Percentiles rank a stretch among this genome's conserved stretches.
These are phyloP conservation scores for Azorinus chamasolen DNA, from an alignment of 2,888 invertebrate species.

Conservation along the genomic window DNA sequence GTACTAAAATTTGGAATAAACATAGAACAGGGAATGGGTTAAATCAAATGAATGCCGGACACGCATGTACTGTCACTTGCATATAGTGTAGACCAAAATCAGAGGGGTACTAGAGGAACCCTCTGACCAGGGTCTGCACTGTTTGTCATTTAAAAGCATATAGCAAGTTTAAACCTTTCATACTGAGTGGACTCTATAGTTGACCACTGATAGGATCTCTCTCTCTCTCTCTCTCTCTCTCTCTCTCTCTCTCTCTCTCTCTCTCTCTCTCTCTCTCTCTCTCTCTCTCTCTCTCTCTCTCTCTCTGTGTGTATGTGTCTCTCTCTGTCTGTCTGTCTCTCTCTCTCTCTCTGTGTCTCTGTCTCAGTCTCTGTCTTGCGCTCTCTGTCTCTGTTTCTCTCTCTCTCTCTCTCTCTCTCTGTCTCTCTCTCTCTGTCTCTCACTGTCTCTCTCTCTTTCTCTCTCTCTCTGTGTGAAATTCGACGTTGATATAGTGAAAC, in stretches of 20 bases:
- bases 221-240: slow-evolving; percentile 8
- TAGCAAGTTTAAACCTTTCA: too few species aligned
- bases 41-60: too few species aligned
- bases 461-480: slow-evolving; percentile 2
- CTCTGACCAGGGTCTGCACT: too few species aligned
- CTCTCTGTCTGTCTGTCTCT: slow-evolving; percentile 12
- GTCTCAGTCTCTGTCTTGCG: slow-evolving; percentile 15
- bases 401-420: slow-evolving; percentile 22
- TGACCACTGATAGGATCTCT: too few species aligned
- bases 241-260: slow-evolving; percentile 17
- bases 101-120: too few species aligned
- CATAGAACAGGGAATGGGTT: too few species aligned
- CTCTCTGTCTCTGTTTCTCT: slow-evolving; percentile 22
- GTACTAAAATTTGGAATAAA: too few species aligned
- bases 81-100: too few species aligned
- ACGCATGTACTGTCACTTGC: too few species aligned
- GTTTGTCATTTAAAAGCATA: too few species aligned
- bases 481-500: too few species aligned
- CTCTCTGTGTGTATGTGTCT: slow-evolving; percentile 6
- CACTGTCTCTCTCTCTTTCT: slow-evolving; percentile 14
- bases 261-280: slow-evolving; percentile 19
- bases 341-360: slow-evolving; percentile 23
- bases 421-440: slow-evolving; percentile 15
- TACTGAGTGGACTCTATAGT: too few species aligned
- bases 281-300: slow-evolving; percentile 18